Base-by-base conservation (phyloP, 2,113 vertebrate genomes). In the Meleagris gallopavo region DNA sequence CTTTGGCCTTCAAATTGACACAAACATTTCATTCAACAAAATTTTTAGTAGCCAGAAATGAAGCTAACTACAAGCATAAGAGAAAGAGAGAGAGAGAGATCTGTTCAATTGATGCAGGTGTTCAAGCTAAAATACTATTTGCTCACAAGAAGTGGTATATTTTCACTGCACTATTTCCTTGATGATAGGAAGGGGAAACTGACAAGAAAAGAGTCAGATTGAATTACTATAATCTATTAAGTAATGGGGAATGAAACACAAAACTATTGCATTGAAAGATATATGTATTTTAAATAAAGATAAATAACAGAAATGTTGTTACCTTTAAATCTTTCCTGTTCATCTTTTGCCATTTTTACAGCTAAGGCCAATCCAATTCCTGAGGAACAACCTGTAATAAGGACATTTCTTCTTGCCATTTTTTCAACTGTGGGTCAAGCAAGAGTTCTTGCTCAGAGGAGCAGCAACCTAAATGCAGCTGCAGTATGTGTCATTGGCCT, bases 251-350 rank as follows among this genome's bases (percentile, higher is more conserved):
- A 61, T 18, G 14, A 52, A 65, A 36, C 50, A n/a, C 21, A 71
- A 38, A 55, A 58, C 16, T 38, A 79, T 12, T 55, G 52, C 30
- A 29, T 80, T 5, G 1, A 86, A 45, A 5, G 69, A 6, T 19
- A 20, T 6, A 0, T 41, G 67, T 88, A 40, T 20, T 34, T 58
- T 34, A 34, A 34, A 40, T 16, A 54, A 74, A 65, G 32, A 46
- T 60, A 94, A 88, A 54, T 25, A 81, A 72, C 29, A 88, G 57
- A 29, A 17, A 41, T 18, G 78, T 97, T 50, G 46, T 98, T 98
- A 98, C 98, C 98, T 98, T 98, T 98, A 86, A 98, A 99, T 90
- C 98, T 98, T 95, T 98, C 98, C 97, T 98, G 98, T 60, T 98
- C 98, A 91, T 99, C 98, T 83, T 97, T 98, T 38, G 98, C 98